A percentile compares a stretch with the other conserved stretches of the same genome.
phyloP scores from a whole-genome alignment of 2,113 vertebrate species.

The Falcunculus frontatus region DNA sequence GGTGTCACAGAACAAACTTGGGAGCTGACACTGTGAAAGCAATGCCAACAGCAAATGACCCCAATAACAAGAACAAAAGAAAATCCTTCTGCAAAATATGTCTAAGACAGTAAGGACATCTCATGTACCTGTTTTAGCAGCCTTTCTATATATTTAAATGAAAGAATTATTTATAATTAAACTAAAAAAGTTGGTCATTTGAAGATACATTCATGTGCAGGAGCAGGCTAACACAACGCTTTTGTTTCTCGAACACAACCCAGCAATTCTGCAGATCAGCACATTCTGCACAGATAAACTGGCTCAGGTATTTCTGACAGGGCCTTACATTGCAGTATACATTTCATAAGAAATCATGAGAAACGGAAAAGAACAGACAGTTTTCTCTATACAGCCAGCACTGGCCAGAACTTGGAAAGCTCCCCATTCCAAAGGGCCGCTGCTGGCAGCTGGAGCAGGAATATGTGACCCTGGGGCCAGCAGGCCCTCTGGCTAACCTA shows the following conservation, averaged over 20 bases:
- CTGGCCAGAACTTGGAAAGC: conserved; percentile 10
- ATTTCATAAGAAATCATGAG: not conserved
- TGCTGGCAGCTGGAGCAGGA: conserved; percentile 14
- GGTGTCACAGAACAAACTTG: not conserved
- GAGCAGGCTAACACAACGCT: not conserved
- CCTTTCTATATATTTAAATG: not conserved
- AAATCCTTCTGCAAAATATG: not conserved
- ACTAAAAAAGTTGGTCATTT: not conserved
- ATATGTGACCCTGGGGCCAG: conserved; percentile 30
- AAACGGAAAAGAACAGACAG: not conserved
- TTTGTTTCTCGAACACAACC: not conserved
- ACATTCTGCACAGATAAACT: not conserved
- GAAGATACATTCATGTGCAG: not conserved
- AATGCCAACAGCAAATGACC: not conserved
- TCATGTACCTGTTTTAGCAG: not conserved
- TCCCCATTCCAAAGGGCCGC: not conserved
- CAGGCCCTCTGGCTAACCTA: conserved; percentile 57
- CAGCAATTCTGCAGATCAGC: not conserved
- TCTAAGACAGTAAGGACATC: not conserved
- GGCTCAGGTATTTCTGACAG: not conserved
- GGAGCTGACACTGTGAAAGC: not conserved
- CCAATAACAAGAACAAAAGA: not conserved
- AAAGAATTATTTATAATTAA: not conserved
- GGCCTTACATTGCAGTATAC: not conserved
- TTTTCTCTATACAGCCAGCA: not conserved